Evolutionary conservation across 2,797 vertebrate species (phyloP).

Genomic region (Coendou prehensilis): DNA sequence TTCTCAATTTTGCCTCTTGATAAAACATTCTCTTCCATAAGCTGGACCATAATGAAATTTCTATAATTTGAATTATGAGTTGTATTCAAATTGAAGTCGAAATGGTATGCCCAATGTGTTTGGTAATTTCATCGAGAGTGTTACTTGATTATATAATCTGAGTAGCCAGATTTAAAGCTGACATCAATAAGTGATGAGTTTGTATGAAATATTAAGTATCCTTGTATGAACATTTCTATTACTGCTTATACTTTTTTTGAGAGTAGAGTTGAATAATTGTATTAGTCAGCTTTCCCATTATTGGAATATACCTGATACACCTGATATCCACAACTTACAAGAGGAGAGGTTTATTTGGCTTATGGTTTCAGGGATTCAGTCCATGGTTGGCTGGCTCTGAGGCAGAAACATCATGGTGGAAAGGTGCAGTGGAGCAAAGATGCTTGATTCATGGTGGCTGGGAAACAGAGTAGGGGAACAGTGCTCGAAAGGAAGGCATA

Average conservation of each 20-base stretch:
- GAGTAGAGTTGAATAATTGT: not conserved
- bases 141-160: not conserved
- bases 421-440: not conserved
- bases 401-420: not conserved
- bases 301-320: not conserved
- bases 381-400: not conserved
- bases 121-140: not conserved
- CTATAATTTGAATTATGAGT: not conserved
- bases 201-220: not conserved
- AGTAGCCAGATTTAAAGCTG: constrained; percentile 9
- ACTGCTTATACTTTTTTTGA: not conserved
- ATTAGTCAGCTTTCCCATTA: not conserved
- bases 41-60: not conserved
- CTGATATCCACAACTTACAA: not conserved
- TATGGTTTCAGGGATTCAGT: not conserved
- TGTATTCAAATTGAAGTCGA: not conserved
- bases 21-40: constrained; percentile 2
- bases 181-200: not conserved
- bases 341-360: not conserved
- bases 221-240: not conserved
- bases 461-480: not conserved
- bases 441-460: not conserved
- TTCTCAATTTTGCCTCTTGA: not conserved
- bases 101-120: not conserved
- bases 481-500: not conserved